Evolutionary conservation across 2,113 vertebrate genomes (phyloP), one percentile per base, ranked within the genome.

Genomic region (Vulpes ferrilata): DNA sequence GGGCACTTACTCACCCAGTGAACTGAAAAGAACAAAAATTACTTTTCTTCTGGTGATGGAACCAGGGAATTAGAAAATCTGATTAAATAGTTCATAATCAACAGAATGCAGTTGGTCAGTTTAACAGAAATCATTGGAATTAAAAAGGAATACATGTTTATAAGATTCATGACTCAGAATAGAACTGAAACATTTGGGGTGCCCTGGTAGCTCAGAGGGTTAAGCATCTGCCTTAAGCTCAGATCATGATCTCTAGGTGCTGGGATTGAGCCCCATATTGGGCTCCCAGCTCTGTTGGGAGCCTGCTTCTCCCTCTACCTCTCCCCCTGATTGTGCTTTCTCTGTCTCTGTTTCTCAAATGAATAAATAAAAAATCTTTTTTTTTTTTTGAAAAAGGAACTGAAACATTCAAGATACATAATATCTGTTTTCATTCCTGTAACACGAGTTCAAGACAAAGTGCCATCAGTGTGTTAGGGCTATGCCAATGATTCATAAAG

Each of bases 11-110:
- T 86, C 57, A 93, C 15, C 4, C 43, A 93, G 79, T 89, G 89
- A 95, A 93, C 78, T 93, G 85, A 89, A 97, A 96, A 89, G 43
- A 93, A 88, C 35, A 85, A 89, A 97, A 95, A 87, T 95, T 69
- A 95, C 3, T 95, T 90, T 87, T 95, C 81, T 88, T 83, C 35
- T 71, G 13, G 15, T 76, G 38, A 86, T 71, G 22, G 74, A 96
- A 20, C 82, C 32, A 64, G 57, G 35, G 7, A 43, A 59, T 67
- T 87, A 92, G 79, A 92, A 94, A 96, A 93, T 92, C 27, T 91
- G 62, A 96, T 94, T 96, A 95, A 94, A 69, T 83, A 55, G 38
- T 73, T 92, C 35, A 76, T 57, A 80, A 69, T 85, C 51, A 93
- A 88, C 87, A 79, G 32, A 91, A 71, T 57, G 20, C 32, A 93